Base-by-base conservation (phyloP, 1,140 invertebrate genomes). In the Brachionus koreanus region DNA sequence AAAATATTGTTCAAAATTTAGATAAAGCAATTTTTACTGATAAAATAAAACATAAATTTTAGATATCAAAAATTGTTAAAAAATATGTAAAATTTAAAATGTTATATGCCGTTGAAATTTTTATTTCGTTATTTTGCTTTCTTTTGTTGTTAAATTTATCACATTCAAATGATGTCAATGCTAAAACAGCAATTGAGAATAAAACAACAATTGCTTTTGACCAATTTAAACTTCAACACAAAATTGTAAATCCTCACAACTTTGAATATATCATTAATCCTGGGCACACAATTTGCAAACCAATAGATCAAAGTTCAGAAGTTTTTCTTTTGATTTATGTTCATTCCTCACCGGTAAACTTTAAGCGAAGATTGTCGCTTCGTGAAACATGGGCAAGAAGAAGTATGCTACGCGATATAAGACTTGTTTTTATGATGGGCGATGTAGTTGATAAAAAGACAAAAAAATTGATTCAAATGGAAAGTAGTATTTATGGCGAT, bases 381-480 rank as follows among this genome's bases (percentile, higher is more conserved):
- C 81, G 85, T 1, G 67, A 83, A 69, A 85, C 84, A 23, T 84
- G 77, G 74, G 83, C 72, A 4, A 83, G 83, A 13, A 57, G 75
- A 33, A 75, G 69, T 13, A 39, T 83, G 46, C 82, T 83, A 7
- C 19, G 74, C 1, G 61, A 74, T 37, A 75, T 84, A 3, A 67
- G 84, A 61, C 43, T 85, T 10, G 84, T 85, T 29, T 86, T 86
- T 77, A 43, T 85, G 37, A 83, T 86, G 52, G 85, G 85, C 3
- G 16, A 65, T 10, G 75, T 83, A n/a, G 19, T 25, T 4, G 52
- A 83, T 42, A 43, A 83, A 43, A 76, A 69, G 7, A 76, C 84
- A 35, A 90, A 92, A 83, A 82, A 86, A 0, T 84, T 85, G n/a
- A 84, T 94, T 1, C 84, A 90, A 13, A 84, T 89, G 52, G 94